Conservation (phyloP, 2,888 invertebrate genomes). For the Gymnosoma rotundatum region DNA sequence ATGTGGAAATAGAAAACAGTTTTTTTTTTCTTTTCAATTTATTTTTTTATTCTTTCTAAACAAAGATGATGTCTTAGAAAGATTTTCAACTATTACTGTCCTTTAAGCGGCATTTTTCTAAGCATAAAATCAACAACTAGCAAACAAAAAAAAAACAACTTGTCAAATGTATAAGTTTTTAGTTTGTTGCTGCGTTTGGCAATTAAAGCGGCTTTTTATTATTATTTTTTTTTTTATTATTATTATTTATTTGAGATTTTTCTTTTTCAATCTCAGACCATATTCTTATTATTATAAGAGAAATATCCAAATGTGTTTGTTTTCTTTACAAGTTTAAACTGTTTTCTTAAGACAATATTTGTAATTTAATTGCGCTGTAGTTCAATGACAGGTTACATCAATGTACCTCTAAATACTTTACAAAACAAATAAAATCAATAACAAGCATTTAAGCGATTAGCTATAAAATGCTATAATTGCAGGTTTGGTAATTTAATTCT, state of each 20-base stretch:
- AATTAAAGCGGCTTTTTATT: slow-evolving; percentile 61
- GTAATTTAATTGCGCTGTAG: slow-evolving; percentile 67
- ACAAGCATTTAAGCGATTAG: not conserved
- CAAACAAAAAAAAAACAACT: slow-evolving; percentile 39
- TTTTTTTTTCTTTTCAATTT: slow-evolving; percentile 9
- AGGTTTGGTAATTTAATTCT: not conserved
- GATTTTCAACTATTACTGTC: slow-evolving; percentile 43
- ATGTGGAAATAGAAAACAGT: not conserved
- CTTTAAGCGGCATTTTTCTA: slow-evolving; percentile 64
- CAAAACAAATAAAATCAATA: not conserved
- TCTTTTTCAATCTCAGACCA: not conserved
- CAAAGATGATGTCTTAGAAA: slow-evolving; percentile 55
- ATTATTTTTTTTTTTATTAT: slow-evolving; percentile 51
- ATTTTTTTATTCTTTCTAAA: slow-evolving; percentile 18
- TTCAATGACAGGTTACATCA: slow-evolving; percentile 67
- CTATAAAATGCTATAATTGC: not conserved
- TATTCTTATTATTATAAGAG: not conserved
- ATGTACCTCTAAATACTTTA: slow-evolving; percentile 26
- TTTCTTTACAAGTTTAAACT: not conserved
- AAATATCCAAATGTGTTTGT: slow-evolving; percentile 1
- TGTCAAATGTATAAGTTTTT: slow-evolving; percentile 46
- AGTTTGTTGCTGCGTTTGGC: slow-evolving; percentile 16
- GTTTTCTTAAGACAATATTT: slow-evolving; percentile 60
- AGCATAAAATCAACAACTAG: slow-evolving; percentile 19
- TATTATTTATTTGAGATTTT: slow-evolving; percentile 38